Percentiles rank a stretch among this genome's conserved stretches.
These are phyloP conservation scores for Sebastes vulpes DNA, from an alignment of 2,797 vertebrate species.

Conservation along the genomic window DNA sequence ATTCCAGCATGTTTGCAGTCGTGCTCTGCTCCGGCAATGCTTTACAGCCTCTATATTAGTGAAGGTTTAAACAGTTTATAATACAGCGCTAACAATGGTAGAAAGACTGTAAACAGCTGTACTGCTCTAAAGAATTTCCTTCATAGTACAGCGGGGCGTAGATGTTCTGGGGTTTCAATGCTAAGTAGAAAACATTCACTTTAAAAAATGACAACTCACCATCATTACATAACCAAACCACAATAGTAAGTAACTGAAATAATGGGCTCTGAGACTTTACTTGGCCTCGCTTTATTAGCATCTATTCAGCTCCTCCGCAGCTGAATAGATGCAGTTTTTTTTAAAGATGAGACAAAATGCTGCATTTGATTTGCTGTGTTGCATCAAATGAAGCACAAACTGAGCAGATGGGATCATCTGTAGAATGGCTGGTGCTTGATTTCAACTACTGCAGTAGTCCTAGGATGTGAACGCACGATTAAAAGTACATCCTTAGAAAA, in stretches of 20 bases:
- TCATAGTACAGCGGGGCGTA: background rate
- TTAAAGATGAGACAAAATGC: background rate
- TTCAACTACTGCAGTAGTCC: slow-evolving; percentile 30
- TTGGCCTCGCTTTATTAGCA: slow-evolving; percentile 3
- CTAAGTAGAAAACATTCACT: background rate
- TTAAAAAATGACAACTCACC: background rate
- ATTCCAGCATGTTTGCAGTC: slow-evolving; percentile 59
- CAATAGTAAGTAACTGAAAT: background rate
- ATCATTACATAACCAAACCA: slow-evolving; percentile 27
- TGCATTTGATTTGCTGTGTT: slow-evolving; percentile 30
- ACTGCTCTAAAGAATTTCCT: slow-evolving; percentile 18
- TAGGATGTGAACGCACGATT: background rate
- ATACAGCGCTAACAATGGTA: slow-evolving; percentile 54
- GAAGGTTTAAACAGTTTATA: slow-evolving; percentile 76
- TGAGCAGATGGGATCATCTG: slow-evolving; percentile 46
- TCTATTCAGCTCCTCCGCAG: slow-evolving; percentile 3
- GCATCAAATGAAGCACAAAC: slow-evolving; percentile 32
- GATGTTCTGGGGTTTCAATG: slow-evolving; percentile 6
- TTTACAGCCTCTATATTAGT: slow-evolving; percentile 64
- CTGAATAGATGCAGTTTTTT: slow-evolving; percentile 20
- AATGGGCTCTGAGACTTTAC: background rate
- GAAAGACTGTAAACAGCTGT: slow-evolving; percentile 67
- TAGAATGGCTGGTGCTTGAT: slow-evolving; percentile 28
- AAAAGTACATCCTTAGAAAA: slow-evolving; percentile 4
- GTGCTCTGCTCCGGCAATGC: slow-evolving; percentile 32